These are phyloP conservation scores for Eurystomus glaucurus DNA, from an alignment of 2,797 vertebrate species.

Conservation along the genomic window DNA sequence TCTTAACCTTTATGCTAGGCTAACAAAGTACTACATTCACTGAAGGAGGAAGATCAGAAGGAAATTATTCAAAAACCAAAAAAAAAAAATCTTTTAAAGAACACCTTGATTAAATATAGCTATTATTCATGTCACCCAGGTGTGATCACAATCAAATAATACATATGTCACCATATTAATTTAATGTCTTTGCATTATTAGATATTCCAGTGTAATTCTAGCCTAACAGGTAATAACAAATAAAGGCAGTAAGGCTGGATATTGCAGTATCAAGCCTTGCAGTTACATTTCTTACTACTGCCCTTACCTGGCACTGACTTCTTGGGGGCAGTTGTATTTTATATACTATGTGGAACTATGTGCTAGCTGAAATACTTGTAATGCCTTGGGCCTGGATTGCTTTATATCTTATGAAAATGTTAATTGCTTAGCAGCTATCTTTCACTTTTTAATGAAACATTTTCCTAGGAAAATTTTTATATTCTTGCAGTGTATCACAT, in stretches of 20 bases:
- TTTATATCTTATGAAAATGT: slow-evolving; percentile 52
- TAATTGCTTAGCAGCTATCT: slow-evolving; percentile 7
- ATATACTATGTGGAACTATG: background rate
- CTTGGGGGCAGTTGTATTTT: background rate
- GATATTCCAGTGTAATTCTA: background rate
- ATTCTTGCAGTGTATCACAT: background rate
- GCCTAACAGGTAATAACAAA: background rate
- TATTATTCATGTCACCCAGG: background rate
- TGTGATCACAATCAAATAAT: background rate
- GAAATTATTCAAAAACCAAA: background rate
- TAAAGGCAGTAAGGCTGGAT: background rate
- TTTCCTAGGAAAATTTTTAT: background rate
- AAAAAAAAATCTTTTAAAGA: background rate
- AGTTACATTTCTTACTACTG: background rate
- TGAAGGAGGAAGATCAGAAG: background rate
- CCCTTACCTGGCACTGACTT: background rate
- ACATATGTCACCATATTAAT: background rate
- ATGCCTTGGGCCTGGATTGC: background rate
- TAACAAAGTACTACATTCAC: background rate
- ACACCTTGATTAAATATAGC: background rate
- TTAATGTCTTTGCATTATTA: background rate
- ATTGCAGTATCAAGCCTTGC: background rate
- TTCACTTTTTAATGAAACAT: background rate
- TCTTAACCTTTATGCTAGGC: background rate
- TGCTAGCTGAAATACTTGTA: background rate